phyloP scores from a whole-genome alignment of 1,140 invertebrate species.

The Tigriopus japonicus region DNA sequence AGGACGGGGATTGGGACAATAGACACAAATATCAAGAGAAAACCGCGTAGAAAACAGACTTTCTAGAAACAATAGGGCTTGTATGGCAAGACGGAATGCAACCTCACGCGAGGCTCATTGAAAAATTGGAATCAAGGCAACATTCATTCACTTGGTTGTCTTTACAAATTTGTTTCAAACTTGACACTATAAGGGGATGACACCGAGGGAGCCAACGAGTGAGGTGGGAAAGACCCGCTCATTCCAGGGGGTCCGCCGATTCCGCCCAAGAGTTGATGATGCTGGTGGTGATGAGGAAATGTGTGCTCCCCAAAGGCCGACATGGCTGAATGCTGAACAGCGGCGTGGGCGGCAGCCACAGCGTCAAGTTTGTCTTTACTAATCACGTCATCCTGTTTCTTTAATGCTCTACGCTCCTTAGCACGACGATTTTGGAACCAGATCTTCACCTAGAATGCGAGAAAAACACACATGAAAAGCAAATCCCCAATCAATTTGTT shows the following conservation, averaged over 20 bases:
- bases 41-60: too few relatives aligned
- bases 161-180: too few relatives aligned
- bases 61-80: too few relatives aligned
- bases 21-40: too few relatives aligned
- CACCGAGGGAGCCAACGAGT: background rate
- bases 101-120: too few relatives aligned
- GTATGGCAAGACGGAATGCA: too few relatives aligned
- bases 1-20: too few relatives aligned
- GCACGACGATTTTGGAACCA: conserved; percentile 63
- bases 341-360: background rate
- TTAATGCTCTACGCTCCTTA: conserved; percentile 37
- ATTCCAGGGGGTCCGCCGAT: background rate
- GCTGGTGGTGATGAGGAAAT: background rate
- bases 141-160: too few relatives aligned
- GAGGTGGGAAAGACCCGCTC: background rate
- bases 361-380: background rate
- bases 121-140: too few relatives aligned
- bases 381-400: conserved; percentile 8
- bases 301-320: background rate
- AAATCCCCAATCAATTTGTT: too few relatives aligned
- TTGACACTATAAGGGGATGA: too few relatives aligned
- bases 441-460: conserved; percentile 44
- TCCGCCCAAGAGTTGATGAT: background rate
- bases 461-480: too few relatives aligned
- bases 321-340: background rate